A percentile compares a stretch with the other conserved stretches of the same genome.
Evolutionary conservation across 2,113 vertebrate genomes (phyloP).

Genomic region (Euleptes europaea): DNA sequence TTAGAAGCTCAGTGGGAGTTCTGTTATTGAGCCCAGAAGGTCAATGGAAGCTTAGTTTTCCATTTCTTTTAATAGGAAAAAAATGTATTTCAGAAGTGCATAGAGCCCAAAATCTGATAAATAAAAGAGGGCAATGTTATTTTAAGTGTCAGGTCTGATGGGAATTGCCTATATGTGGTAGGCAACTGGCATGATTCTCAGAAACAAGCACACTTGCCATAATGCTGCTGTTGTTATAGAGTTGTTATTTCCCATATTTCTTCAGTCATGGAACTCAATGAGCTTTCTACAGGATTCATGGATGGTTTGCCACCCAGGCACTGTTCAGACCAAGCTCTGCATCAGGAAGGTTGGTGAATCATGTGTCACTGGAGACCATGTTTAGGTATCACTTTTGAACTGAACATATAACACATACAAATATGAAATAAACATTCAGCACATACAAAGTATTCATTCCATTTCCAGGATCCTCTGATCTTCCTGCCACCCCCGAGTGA

Average conservation of each 20-base stretch:
- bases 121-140: no score
- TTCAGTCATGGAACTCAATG: no score
- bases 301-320: no score
- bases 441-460: no score
- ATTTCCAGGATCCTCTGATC: background rate
- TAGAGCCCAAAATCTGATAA: background rate
- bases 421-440: background rate
- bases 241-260: no score
- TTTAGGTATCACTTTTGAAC: no score
- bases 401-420: no score
- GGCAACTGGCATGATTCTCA: background rate
- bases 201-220: background rate
- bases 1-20: slow-evolving; percentile 11
- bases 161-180: background rate
- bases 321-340: no score
- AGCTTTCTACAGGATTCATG: no score
- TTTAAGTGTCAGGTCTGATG: background rate
- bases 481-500: background rate
- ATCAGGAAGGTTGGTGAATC: no score
- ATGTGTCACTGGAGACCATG: no score
- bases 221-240: no score
- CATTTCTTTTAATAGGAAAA: slow-evolving; percentile 12
- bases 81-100: background rate
- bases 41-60: slow-evolving; percentile 25
- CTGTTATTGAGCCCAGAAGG: slow-evolving; percentile 36